phyloP scores from a whole-genome alignment of 2,797 vertebrate genomes.

The Gymnoscopelus microlampas region DNA sequence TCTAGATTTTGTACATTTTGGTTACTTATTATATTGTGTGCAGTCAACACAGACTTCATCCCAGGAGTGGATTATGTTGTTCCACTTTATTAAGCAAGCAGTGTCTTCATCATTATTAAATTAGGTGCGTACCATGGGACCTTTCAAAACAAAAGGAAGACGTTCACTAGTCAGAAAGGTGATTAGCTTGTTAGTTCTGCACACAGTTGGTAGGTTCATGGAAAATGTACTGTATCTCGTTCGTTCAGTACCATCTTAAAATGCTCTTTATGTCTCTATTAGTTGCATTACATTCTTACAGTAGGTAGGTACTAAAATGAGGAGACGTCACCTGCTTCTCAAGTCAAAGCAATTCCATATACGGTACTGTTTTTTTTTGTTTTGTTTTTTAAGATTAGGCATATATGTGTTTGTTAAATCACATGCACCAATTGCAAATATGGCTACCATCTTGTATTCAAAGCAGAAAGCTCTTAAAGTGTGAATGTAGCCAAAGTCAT shows the following conservation, averaged over 20 bases:
- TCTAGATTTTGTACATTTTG: neutral
- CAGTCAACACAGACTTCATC: neutral
- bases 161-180: neutral
- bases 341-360: no score
- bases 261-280: neutral
- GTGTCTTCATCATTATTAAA: neutral
- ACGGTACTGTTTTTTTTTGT: neutral
- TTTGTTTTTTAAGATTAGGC: constrained; percentile 9
- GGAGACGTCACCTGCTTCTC: neutral
- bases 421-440: constrained; percentile 30
- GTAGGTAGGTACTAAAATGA: constrained; percentile 22
- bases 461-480: constrained; percentile 27
- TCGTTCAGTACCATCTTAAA: constrained; percentile 6
- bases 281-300: constrained; percentile 5
- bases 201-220: constrained; percentile 4
- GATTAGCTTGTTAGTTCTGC: neutral
- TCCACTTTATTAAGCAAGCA: neutral
- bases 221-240: constrained; percentile 8
- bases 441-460: constrained; percentile 32
- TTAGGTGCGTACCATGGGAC: neutral
- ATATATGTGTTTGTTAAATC: neutral
- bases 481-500: constrained; percentile 41
- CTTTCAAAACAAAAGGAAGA: neutral
- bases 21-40: neutral
- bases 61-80: neutral